Base-by-base conservation (phyloP, 2,113 vertebrate species). In the Strigops habroptila region DNA sequence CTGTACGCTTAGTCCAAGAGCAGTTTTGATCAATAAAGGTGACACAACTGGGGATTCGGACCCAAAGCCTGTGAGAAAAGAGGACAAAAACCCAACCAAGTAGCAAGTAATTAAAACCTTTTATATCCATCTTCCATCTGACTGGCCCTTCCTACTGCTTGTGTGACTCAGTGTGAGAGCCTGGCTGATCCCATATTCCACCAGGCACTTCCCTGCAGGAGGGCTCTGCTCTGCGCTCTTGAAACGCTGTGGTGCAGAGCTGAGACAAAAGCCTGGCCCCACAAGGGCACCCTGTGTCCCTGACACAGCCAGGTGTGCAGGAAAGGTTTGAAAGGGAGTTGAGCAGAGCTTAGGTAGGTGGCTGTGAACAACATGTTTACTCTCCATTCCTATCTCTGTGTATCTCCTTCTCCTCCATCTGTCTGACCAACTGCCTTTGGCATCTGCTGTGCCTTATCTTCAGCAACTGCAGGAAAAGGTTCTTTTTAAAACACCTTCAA, bases 151-250 rank as follows among this genome's bases (percentile, higher is more conserved):
- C 46, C 24, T 57, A 5, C 33, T 33, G 6, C 22, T 51, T 3
- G 3, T 31, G 12, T 30, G 69, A 18, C 43, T 63, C 55, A 15
- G 3, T 24, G 18, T 5, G 52, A 23, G 60, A 39, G 21, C 10
- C 30, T 4, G 6, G n/a, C 46, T 39, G 59, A 39, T 44, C 0
- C 1, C 15, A 12, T 14, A 1, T n/a, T 79, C 39, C 51, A 39
- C 14, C 18, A 21, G 30, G 41, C 0, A 5, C 28, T 77, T 71
- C 13, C 49, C 27, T 49, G 48, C 22, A 53, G 37, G 31, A 43
- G 35, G 70, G 8, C n/a, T 65, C 64, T 63, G 33, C 44, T 67
- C 46, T 22, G 12, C 16, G 39, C 49, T 21, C 12, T 33, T 10
- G 7, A 30, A 13, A 27, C 3, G 18, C 1, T 28, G n/a, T 14